Evolutionary conservation across 1,140 invertebrate genomes (phyloP), one percentile per base, ranked within the genome.

Genomic region (Macrocentrus cingulum): DNA sequence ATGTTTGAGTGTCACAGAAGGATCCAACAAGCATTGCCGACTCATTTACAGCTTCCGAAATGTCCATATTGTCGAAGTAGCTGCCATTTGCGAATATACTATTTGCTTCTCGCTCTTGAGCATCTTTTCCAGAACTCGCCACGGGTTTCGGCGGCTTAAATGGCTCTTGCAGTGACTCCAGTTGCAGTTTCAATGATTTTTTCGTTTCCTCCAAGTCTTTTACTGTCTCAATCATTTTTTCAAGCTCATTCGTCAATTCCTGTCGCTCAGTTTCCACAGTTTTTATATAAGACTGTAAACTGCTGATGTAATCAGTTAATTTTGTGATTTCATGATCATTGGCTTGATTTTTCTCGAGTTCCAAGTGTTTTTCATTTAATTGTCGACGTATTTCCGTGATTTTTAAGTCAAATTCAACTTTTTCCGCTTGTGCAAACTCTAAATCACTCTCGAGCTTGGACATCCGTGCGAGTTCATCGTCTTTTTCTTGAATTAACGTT

Each of bases 11-110:
- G 20, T 39, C n/a, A 11, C 41, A 22, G 39, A 37, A 6, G 36
- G 20, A 6, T 39, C 25, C 11, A 25, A 22, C 13, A 13, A 48
- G 36, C 15, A 37, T 51, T 51, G 32, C 13, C 0, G 25, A n/a
- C 22, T 60, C 58, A 41, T 36, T 3, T 23, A 23, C 54, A 6
- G 0, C 6, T 6, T 56, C 48, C 3, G 63, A 61, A 11, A 46
- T 22, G 32, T 67, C 59, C 63, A 71, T 59, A 41, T 67, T 66
- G 20, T 71, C 66, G 49, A 74, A 69, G 22, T 74, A 72, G 56
- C 64, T 67, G 0, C 60, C 41, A 39, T 70, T 70, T 2, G 66
- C 66, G 32, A 72, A 71, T 49, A 71, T 69, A 60, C 67, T 70
- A n/a, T 65, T 71, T 7, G 53, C 41, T 61, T 60, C 9, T 63